Evolutionary conservation across 2,113 vertebrate genomes (phyloP), one percentile per base, ranked within the genome.

Genomic region (Gadus macrocephalus): DNA sequence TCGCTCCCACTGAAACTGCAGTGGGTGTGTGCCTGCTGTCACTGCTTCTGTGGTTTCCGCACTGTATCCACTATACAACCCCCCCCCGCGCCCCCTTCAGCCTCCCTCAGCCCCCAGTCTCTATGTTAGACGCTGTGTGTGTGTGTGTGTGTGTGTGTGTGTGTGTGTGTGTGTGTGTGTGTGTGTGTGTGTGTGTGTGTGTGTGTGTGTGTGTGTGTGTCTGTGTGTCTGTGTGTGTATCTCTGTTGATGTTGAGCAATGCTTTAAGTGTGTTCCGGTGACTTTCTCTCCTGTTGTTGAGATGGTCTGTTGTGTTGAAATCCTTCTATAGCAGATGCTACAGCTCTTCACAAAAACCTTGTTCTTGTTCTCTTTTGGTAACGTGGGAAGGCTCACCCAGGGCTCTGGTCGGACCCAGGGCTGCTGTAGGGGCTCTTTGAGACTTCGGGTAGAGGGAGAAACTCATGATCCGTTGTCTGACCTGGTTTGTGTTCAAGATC

Each of bases 11-110:
- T 49, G 42, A 49, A 49, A 49, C 75, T 79, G 71, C 81, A 7
- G 25, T 76, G 72, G 75, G 31, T 81, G 81, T 87, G 75, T 81
- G 72, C 12, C 59, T 67, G 75, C 76, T 42, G 63, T 35, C 74
- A 71, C 79, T 80, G 83, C 82, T 85, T 81, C 35, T 83, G 82
- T 87, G 78, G 19, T 81, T 67, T 73, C 77, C 73, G 65, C 64
- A 28, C 81, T 64, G 72, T 73, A 74, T 63, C 78, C 73, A 69
- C 71, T 20, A 49, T 42, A 76, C 70, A 58, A 69, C 75, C 53
- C 59, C 64, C 68, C 25, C 25, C 27, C 62, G 60, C 55, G 20
- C 7, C 42, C 60, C 38, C 42, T 35, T 12, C 42, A 70, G 67
- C 68, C 73, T 69, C 20, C 67, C 58, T 69, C 22, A 15, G 63